Base-by-base conservation (phyloP, 1,140 invertebrate species). In the Cyrtorhinus lividipennis region DNA sequence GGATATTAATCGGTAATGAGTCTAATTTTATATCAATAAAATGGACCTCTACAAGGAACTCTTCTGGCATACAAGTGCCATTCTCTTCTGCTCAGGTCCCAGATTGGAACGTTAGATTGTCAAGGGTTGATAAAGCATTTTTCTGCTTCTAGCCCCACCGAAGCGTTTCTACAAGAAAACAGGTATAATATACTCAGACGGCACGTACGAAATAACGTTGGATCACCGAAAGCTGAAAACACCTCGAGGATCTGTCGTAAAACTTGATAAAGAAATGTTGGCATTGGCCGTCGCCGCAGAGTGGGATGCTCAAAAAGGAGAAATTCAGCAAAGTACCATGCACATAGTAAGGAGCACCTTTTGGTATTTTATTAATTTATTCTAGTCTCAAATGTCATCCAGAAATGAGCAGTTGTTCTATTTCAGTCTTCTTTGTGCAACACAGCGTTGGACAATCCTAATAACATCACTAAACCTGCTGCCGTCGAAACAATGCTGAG, bases 401-500 rank as follows among this genome's bases (percentile, higher is more conserved):
- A 56, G 12, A 10, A 10, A 56, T 13, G 12, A 13, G 22, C 10
- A 8, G 20, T 56, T 8, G 53, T 56, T 22, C 20, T 56, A 56
- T 73, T 75, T 63, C 73, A 92, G 83, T 95, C 88, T 22, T 82
- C 86, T n/a, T 75, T 98, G 5, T 88, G 88, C 69, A 94, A 91
- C 69, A 95, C 91, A 30, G 83, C 84, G 63, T 73, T 93, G 56
- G 95, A 98, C 72, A 97, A 97, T 78, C 93, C 93, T 18, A 85
- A 86, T 67, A 82, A 86, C 65, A 77, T 85, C 61, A 85, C 74
- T n/a, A 85, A 86, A 71, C 76, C 82, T 67, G 82, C 88, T 70
- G 81, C 95, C 64, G 83, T 85, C 3, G 80, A 82, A 69, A 83
- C 87, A 69, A 81, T 94, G 66, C 70, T 92, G 3, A 86, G 89